Percentiles rank a stretch among this genome's conserved stretches.
phyloP scores from a whole-genome alignment of 2,888 invertebrate species.

The Chrysodeixis includens region DNA sequence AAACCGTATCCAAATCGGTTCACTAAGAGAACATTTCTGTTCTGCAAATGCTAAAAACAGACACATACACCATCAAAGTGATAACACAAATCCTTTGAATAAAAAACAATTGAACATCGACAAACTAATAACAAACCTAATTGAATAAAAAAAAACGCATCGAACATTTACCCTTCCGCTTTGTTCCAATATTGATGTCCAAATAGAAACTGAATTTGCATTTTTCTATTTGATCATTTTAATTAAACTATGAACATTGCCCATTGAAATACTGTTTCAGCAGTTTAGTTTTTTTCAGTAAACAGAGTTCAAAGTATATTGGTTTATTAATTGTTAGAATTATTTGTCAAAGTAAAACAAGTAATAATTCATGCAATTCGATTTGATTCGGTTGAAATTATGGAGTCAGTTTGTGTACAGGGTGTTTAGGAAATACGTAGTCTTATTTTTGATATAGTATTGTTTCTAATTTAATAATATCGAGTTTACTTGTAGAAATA shows the following conservation, averaged over 20 bases:
- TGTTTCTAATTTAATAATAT: no score
- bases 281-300: neutral
- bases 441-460: no score
- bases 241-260: neutral
- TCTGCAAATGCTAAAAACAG: no score
- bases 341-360: conserved; percentile 2
- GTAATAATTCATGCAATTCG: conserved; percentile 4
- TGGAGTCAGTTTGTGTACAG: neutral
- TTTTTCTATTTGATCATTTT: conserved; percentile 1
- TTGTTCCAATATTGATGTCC: neutral
- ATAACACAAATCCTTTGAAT: no score
- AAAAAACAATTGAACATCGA: no score
- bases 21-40: no score
- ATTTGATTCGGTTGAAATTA: conserved; percentile 2
- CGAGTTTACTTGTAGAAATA: no score
- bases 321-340: neutral
- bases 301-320: neutral
- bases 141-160: neutral
- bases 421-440: no score
- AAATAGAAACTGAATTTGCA: neutral
- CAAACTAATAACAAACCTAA: neutral
- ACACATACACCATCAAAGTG: no score
- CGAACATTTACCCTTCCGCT: neutral
- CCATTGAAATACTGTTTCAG: neutral
- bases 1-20: no score